Evolutionary conservation across 2,113 vertebrate species (phyloP), one percentile per base, ranked within the genome.

Genomic region (Carollia perspicillata): DNA sequence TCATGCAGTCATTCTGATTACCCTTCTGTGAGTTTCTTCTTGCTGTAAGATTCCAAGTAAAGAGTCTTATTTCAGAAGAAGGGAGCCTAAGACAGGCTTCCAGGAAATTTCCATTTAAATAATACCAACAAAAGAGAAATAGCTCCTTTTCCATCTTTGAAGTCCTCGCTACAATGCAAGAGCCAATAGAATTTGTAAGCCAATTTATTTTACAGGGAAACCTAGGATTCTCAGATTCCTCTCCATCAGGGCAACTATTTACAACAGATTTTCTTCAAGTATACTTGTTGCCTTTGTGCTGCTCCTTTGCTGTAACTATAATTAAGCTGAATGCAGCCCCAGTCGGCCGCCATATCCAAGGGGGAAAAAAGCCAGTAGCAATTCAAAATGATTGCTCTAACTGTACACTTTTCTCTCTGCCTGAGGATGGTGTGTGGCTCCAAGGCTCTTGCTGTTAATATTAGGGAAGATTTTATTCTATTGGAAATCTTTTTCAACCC

Each of bases 321-420:
- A 91, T 89, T 78, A 95, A 85, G 63, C 55, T 97, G 85, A 96
- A n/a, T 80, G 85, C 55, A 90, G 72, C 35, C 81, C 68, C 49
- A 84, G 14, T 47, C 66, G 84, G 42, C 72, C 60, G 89, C 90
- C 81, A 22, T 51, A 42, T 63, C 85, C 85, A 75, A 97, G 89
- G 77, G 14, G 23, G 8, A 4, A 63, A 95, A 90, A 63, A 30
- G 2, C 37, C 55, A 37, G 53, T 12, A 85, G 42, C 93, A 90
- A 89, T 96, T 95, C 89, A 89, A 69, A 96, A 93, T 51, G 42
- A 95, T 93, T 89, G 72, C 85, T 93, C 42, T 85, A 84, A 58
- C 17, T 12, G 2, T 20, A 7, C 14, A 72, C 60, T 89, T 90
- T 93, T 49, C 72, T 96, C 26, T 85, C 51, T 78, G 37, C 47